Percentiles rank a stretch among this genome's conserved stretches.
Evolutionary conservation across 2,113 vertebrate species (phyloP).

Genomic region (Dasyurus viverrinus): DNA sequence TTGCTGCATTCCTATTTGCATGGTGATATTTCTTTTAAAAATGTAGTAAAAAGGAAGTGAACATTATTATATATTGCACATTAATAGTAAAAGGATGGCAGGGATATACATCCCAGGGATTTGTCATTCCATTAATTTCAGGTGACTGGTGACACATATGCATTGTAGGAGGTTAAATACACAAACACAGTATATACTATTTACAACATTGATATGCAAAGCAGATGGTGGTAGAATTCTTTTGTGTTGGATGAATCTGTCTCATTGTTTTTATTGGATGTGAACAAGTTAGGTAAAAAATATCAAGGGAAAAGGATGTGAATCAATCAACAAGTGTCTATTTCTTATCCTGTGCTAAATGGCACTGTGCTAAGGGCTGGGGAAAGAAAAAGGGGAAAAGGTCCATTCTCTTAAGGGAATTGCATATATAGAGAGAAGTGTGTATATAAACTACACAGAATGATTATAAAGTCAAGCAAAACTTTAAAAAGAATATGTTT

Average conservation of each 20-base stretch:
- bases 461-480: too few relatives aligned
- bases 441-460: neutral
- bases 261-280: neutral
- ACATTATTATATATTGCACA: neutral
- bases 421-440: neutral
- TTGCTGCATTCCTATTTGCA: neutral
- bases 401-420: neutral
- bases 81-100: neutral
- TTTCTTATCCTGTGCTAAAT: neutral
- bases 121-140: neutral
- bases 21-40: neutral
- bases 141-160: neutral
- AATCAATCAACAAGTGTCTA: neutral
- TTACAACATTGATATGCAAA: neutral
- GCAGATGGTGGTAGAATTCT: neutral
- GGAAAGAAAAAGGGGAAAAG: too few relatives aligned
- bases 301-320: neutral
- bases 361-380: neutral
- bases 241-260: neutral
- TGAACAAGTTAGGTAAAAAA: neutral
- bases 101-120: neutral
- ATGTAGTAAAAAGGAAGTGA: neutral
- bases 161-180: neutral
- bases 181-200: slow-evolving; percentile 25
- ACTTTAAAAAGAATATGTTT: too few relatives aligned